Evolutionary conservation across 37 sponge, comb jelly and placozoan genomes (phyloP).

Genomic region (Beroe ovata): DNA sequence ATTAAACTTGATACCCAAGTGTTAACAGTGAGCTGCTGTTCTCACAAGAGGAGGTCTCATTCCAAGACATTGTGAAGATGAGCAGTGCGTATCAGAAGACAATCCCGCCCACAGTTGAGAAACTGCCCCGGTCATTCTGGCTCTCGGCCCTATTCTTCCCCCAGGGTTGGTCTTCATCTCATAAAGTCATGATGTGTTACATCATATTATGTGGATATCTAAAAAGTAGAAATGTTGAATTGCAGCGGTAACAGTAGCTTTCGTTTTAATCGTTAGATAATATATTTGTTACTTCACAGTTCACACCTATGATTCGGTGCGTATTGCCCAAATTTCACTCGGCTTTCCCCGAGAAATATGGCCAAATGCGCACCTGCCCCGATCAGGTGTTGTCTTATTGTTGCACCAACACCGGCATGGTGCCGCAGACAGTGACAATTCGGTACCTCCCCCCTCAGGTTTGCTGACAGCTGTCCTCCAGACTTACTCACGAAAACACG

Average conservation of each 20-base stretch:
- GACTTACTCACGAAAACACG: constrained; percentile 94
- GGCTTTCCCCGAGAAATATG: too few relatives aligned
- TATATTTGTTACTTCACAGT: too few relatives aligned
- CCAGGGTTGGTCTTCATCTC: constrained; percentile 81
- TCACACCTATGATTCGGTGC: too few relatives aligned
- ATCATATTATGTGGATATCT: background rate
- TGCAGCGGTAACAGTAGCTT: too few relatives aligned
- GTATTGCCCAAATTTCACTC: too few relatives aligned
- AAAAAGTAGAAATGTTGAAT: background rate
- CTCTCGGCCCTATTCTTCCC: constrained; percentile 98
- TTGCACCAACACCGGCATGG: too few relatives aligned
- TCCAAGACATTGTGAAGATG: constrained; percentile 58
- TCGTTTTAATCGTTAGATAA: too few relatives aligned
- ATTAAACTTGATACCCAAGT: constrained; percentile 40
- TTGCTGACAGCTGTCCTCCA: constrained; percentile 97
- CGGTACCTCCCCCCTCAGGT: too few relatives aligned
- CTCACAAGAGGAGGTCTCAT: constrained; percentile 1
- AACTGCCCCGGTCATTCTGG: constrained; percentile 89
- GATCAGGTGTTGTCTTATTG: too few relatives aligned
- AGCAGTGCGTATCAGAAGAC: constrained; percentile 65
- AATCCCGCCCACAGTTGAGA: background rate
- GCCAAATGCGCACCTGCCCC: too few relatives aligned
- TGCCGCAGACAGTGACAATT: too few relatives aligned
- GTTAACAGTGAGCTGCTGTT: constrained; percentile 17
- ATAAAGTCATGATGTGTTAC: background rate